Evolutionary conservation across 1,140 invertebrate species (phyloP), one percentile per base, ranked within the genome.

Genomic region (Hylaeus anthracinus): DNA sequence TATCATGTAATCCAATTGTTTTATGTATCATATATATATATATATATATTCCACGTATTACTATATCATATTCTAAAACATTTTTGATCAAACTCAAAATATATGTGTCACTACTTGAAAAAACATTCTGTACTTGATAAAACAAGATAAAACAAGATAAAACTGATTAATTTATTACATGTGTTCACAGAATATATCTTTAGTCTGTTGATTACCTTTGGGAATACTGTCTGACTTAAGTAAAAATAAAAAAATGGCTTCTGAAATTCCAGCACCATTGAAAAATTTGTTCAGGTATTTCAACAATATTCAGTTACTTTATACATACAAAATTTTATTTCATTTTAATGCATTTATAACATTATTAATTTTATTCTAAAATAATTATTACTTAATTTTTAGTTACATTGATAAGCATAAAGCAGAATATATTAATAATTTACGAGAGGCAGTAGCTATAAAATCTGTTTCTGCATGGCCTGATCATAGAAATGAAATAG

Each of bases 381-480:
- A 55, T 61, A 15, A 48, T 5, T 48, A 26, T 58, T 26, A 45
- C 58, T 74, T 10, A 43, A 70, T 70, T 69, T 82, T 60, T 88
- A 97, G 97, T 14, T 95, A 96, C 88, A 95, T 99, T 76, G 97
- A 98, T 90, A 90, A 94, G n/a, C 96, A 98, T 87, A 95, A 96
- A 90, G 86, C 91, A 15, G 94, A 95, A 48, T 99, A 97, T 91
- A 97, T 99, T 81, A 92, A 96, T 56, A 95, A 95, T 81, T 94
- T 99, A 60, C 95, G 95, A 78, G 97, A 99, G 90, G 97, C 96
- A 45, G 98, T 99, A 53, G 97, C 96, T 3, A 99, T 99, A 88
- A 96, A 97, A 89, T 99, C 98, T 56, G 98, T 99, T 8, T 99
- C 98, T n/a, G 96, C 97, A 90, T 97, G 96, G 96, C 95, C 96